phyloP scores from a whole-genome alignment of 2,113 vertebrate species.

The Aviceda subcristata region DNA sequence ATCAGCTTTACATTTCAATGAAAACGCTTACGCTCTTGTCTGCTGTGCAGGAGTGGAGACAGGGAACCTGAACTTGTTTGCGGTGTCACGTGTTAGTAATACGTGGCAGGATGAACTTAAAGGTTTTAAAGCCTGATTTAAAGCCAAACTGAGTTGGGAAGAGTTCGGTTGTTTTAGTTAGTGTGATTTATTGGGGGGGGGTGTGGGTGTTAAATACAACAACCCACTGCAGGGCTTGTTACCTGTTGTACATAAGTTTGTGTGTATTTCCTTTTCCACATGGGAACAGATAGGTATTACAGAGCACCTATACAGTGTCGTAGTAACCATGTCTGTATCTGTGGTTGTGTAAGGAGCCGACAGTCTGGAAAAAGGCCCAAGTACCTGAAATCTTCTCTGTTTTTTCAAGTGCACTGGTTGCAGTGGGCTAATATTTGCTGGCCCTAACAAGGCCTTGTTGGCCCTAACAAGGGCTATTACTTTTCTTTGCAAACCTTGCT shows the following conservation, averaged over 20 bases:
- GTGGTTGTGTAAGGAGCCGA: not conserved
- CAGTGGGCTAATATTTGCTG: not conserved
- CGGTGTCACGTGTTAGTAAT: rapidly evolving
- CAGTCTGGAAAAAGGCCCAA: not conserved
- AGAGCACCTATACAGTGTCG: not conserved
- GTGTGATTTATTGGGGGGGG: not conserved
- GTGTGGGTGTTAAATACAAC: not conserved
- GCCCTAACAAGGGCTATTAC: not conserved
- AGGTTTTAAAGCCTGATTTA: not conserved
- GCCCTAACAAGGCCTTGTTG: too few species aligned
- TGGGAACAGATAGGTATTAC: not conserved
- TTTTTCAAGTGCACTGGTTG: not conserved
- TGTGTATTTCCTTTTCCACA: not conserved
- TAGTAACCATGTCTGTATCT: not conserved
- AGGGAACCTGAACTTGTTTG: not conserved
- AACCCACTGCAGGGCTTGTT: not conserved
- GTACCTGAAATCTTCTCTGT: not conserved
- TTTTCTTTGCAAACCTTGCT: not conserved
- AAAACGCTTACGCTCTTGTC: not conserved
- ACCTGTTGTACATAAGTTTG: not conserved
- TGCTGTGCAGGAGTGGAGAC: not conserved
- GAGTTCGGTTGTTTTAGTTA: not conserved
- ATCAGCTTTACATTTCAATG: not conserved
- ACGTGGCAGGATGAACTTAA: not conserved
- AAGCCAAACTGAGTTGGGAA: not conserved